These are phyloP conservation scores for Akabosia matsudoensis DNA, from an alignment of 1,140 invertebrate species.

Conservation along the genomic window DNA sequence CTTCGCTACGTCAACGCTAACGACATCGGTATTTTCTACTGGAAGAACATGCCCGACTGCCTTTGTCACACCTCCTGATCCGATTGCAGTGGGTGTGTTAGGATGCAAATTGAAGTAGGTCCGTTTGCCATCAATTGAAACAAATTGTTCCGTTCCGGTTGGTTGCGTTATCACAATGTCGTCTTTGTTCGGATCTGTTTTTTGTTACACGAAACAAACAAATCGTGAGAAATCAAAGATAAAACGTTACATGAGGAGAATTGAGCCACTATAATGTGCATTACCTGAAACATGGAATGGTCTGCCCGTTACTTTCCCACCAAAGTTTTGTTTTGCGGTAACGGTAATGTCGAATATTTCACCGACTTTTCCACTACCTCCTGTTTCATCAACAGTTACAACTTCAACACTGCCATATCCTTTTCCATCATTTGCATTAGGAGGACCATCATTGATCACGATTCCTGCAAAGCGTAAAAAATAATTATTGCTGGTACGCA, in stretches of 20 bases:
- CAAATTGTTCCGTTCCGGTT: slow-evolving; percentile 75
- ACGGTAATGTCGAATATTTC: slow-evolving; percentile 85
- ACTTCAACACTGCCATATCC: slow-evolving; percentile 45
- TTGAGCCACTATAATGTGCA: background rate
- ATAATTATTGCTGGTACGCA: no score
- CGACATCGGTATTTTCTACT: background rate
- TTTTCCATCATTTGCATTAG: slow-evolving; percentile 25
- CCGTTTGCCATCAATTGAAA: slow-evolving; percentile 85
- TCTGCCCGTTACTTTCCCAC: slow-evolving; percentile 54
- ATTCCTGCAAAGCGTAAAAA: slow-evolving; percentile 34
- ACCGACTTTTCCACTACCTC: slow-evolving; percentile 51
- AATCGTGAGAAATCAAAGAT: no score
- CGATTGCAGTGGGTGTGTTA: slow-evolving; percentile 52
- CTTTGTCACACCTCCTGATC: slow-evolving; percentile 18
- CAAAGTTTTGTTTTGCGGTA: slow-evolving; percentile 78
- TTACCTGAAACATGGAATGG: slow-evolving; percentile 59
- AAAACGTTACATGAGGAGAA: background rate
- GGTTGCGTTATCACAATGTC: slow-evolving; percentile 70
- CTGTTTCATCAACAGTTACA: slow-evolving; percentile 49
- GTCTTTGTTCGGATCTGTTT: slow-evolving; percentile 37
- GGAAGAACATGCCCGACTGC: slow-evolving; percentile 23
- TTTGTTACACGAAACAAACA: no score
- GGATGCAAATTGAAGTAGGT: slow-evolving; percentile 79
- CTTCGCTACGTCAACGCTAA: slow-evolving; percentile 23
- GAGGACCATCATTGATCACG: slow-evolving; percentile 41